A percentile compares a stretch with the other conserved stretches of the same genome.
phyloP scores from a whole-genome alignment of 2,888 invertebrate genomes.

The Merodon equestris region DNA sequence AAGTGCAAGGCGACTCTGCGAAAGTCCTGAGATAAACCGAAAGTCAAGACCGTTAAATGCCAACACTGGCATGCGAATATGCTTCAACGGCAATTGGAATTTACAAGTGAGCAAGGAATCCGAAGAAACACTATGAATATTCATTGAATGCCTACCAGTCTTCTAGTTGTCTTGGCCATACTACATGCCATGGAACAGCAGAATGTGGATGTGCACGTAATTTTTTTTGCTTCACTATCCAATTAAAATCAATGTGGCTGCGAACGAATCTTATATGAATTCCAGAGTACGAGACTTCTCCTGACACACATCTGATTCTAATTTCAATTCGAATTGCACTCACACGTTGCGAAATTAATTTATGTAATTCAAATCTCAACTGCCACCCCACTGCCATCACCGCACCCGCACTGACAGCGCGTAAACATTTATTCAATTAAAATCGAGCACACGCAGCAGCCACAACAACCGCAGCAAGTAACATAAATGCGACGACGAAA shows the following conservation, averaged over 20 bases:
- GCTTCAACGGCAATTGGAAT: conserved; percentile 47
- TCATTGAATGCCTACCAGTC: conserved; percentile 34
- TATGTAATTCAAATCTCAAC: conserved; percentile 38
- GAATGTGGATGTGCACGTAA: neutral
- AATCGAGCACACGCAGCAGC: conserved; percentile 37
- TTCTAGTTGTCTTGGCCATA: too few species aligned
- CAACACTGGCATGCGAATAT: conserved; percentile 3
- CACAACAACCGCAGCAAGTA: neutral
- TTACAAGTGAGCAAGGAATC: conserved; percentile 6
- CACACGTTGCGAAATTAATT: conserved; percentile 3
- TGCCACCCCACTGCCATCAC: conserved; percentile 13
- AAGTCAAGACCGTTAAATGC: conserved; percentile 4
- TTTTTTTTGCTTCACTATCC: conserved; percentile 9
- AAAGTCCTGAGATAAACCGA: neutral
- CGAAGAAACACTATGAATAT: conserved; percentile 45
- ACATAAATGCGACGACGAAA: neutral
- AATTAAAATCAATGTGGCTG: conserved; percentile 17
- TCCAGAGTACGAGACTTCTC: conserved; percentile 16
- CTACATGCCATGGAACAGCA: too few species aligned
- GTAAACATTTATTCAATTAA: conserved; percentile 62
- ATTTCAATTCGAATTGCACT: conserved; percentile 30
- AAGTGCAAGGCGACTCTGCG: neutral
- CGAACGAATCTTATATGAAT: neutral
- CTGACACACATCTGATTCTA: conserved; percentile 54
- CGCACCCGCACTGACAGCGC: conserved; percentile 1